Percentiles rank a stretch among this genome's conserved stretches.
These are phyloP conservation scores for Poeciliopsis retropinna DNA, from an alignment of 2,113 vertebrate genomes.

Conservation along the genomic window DNA sequence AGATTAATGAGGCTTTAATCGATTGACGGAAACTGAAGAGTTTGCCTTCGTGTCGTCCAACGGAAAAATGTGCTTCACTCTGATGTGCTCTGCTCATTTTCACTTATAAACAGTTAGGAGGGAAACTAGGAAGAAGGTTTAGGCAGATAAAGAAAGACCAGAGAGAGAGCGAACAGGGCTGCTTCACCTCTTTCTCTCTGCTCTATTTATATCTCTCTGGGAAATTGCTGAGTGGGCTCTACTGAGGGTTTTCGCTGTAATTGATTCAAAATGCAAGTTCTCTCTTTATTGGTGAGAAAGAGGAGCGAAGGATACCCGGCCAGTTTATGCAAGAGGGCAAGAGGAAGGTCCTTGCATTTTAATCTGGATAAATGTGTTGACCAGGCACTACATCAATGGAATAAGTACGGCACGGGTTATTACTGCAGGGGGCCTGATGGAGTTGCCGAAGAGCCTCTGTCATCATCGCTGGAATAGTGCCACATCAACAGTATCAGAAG, in stretches of 20 bases:
- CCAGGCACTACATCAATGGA: slow-evolving; percentile 31
- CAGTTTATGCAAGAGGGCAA: slow-evolving; percentile 26
- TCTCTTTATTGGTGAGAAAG: slow-evolving; percentile 70
- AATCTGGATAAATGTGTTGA: slow-evolving; percentile 35
- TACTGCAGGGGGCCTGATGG: not conserved
- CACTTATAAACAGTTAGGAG: slow-evolving; percentile 3
- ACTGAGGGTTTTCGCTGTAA: slow-evolving; percentile 72
- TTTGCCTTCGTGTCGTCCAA: slow-evolving; percentile 26
- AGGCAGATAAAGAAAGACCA: slow-evolving; percentile 35
- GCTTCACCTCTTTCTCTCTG: slow-evolving; percentile 46
- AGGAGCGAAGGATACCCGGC: slow-evolving; percentile 57
- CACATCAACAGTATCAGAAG: slow-evolving; percentile 50
- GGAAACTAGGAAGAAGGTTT: slow-evolving; percentile 4
- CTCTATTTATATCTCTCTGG: slow-evolving; percentile 78
- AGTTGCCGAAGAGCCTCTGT: slow-evolving; percentile 33
- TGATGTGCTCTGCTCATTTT: slow-evolving; percentile 1
- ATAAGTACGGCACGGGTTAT: slow-evolving; percentile 41
- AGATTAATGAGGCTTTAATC: slow-evolving; percentile 31
- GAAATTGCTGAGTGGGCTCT: slow-evolving; percentile 77
- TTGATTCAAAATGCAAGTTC: slow-evolving; percentile 78
- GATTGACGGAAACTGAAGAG: slow-evolving; percentile 22
- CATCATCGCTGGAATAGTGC: slow-evolving; percentile 41
- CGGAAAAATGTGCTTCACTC: slow-evolving; percentile 4
- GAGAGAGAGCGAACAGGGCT: slow-evolving; percentile 43
- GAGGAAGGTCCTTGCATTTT: slow-evolving; percentile 30